Conservation (phyloP, 2,888 invertebrate genomes). For the Sphaeridia pumilis region DNA sequence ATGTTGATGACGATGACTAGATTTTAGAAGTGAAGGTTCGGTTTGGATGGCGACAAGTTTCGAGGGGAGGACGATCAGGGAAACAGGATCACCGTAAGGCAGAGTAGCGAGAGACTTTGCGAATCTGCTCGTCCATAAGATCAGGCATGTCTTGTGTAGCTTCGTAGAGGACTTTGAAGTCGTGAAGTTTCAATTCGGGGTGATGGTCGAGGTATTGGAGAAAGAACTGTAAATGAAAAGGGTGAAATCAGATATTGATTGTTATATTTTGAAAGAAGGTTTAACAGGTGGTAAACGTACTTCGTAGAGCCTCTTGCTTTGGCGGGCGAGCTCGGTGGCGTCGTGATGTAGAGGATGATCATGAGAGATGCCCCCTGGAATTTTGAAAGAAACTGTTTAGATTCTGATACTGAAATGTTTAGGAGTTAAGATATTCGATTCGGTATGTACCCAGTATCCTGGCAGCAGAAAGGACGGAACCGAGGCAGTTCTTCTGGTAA, state of each 20-base stretch:
- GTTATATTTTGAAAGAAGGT: no score
- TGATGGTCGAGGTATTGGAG: constrained; percentile 30
- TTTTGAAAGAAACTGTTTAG: no score
- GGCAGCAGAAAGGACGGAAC: constrained; percentile 29
- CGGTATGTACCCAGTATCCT: constrained; percentile 26
- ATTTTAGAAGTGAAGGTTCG: no score
- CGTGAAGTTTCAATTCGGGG: constrained; percentile 20
- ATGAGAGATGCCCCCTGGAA: constrained; percentile 28
- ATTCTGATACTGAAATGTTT: no score
- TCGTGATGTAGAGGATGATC: constrained; percentile 34
- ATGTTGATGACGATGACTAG: no score
- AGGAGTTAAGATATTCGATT: no score
- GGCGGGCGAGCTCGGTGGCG: constrained; percentile 29
- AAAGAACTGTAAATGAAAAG: constrained; percentile 30
- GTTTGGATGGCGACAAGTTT: no score
- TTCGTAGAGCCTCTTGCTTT: constrained; percentile 29
- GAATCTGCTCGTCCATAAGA: constrained; percentile 29
- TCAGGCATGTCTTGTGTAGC: constrained; percentile 33
- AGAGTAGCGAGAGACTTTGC: constrained; percentile 20
- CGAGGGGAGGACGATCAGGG: no score
- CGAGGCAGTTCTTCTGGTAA: constrained; percentile 31
- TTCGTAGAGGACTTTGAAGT: constrained; percentile 31
- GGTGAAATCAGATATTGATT: no score
- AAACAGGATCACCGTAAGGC: no score
- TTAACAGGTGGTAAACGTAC: no score